Conservation (phyloP, 2,797 vertebrate genomes). For the Lycodopsis pacificus region DNA sequence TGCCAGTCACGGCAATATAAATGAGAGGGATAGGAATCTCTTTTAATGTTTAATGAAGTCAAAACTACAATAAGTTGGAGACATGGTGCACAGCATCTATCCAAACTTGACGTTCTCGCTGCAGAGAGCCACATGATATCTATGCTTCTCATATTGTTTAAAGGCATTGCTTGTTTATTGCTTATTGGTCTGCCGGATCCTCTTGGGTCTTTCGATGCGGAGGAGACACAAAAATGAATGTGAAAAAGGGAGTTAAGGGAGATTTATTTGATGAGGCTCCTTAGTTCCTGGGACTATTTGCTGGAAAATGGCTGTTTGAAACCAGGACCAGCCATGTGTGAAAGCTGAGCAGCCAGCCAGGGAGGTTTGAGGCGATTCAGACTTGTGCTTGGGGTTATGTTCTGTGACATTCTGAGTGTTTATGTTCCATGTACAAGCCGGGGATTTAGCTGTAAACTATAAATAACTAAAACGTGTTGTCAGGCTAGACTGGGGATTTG, state of each 20-base stretch:
- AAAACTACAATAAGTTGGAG: not conserved
- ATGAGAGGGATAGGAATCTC: not conserved
- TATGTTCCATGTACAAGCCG: conserved; percentile 6
- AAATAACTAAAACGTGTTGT: conserved; percentile 16
- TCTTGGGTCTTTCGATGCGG: not conserved
- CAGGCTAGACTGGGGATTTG: conserved; percentile 28
- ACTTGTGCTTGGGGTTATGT: not conserved
- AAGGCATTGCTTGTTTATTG: conserved; percentile 5
- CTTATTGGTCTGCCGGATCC: conserved; percentile 4
- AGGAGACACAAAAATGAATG: not conserved
- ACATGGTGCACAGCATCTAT: not conserved
- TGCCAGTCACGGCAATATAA: no score
- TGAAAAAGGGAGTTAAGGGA: not conserved
- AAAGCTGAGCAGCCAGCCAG: conserved; percentile 16
- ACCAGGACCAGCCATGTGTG: conserved; percentile 11
- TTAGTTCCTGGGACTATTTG: not conserved
- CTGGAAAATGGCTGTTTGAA: conserved; percentile 1
- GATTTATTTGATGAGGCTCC: not conserved
- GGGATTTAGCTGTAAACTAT: conserved; percentile 22
- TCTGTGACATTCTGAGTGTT: conserved; percentile 18
- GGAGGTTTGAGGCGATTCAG: conserved; percentile 5
- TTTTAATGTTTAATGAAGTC: not conserved
- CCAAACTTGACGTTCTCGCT: not conserved
- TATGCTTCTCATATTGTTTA: not conserved
- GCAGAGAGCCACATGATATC: not conserved